A percentile compares a stretch with the other conserved stretches of the same genome.
Conservation (phyloP, 2,113 vertebrate species). For the Siphamia tubifer region DNA sequence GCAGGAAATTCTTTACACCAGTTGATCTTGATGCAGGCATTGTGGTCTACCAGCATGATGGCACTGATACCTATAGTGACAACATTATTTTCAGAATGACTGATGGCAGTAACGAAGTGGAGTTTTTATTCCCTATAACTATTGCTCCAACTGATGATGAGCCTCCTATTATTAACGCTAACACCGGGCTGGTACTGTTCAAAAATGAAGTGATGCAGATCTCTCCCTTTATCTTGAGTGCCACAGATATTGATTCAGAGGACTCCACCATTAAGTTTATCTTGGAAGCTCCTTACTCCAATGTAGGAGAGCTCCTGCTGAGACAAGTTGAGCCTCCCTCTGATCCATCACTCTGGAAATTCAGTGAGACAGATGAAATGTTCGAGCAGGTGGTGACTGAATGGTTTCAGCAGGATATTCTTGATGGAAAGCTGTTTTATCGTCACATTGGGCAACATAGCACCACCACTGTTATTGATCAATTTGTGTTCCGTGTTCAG, state of each 20-base stretch:
- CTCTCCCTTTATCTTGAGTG: conserved; percentile 83
- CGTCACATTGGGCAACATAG: conserved; percentile 77
- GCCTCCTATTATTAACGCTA: conserved; percentile 79
- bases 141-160: conserved; percentile 84
- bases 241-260: conserved; percentile 84
- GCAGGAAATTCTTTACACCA: conserved; percentile 76
- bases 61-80: conserved; percentile 84
- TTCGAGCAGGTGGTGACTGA: conserved; percentile 85
- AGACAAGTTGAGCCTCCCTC: conserved; percentile 73
- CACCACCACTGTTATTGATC: conserved; percentile 63
- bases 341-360: conserved; percentile 72
- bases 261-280: conserved; percentile 81
- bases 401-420: conserved; percentile 85
- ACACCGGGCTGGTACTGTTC: conserved; percentile 77
- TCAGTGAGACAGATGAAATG: conserved; percentile 74
- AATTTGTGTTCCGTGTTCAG: conserved; percentile 80
- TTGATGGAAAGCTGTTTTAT: conserved; percentile 84
- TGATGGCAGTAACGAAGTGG: conserved; percentile 80
- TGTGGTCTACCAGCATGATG: conserved; percentile 84
- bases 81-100: conserved; percentile 83
- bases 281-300: conserved; percentile 66
- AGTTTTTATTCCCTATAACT: conserved; percentile 84
- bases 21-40: conserved; percentile 74
- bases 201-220: conserved; percentile 82
- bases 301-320: conserved; percentile 76